Percentiles rank a stretch among this genome's conserved stretches.
Evolutionary conservation across 2,888 invertebrate species (phyloP).

Genomic region (Drosophila koepferae): DNA sequence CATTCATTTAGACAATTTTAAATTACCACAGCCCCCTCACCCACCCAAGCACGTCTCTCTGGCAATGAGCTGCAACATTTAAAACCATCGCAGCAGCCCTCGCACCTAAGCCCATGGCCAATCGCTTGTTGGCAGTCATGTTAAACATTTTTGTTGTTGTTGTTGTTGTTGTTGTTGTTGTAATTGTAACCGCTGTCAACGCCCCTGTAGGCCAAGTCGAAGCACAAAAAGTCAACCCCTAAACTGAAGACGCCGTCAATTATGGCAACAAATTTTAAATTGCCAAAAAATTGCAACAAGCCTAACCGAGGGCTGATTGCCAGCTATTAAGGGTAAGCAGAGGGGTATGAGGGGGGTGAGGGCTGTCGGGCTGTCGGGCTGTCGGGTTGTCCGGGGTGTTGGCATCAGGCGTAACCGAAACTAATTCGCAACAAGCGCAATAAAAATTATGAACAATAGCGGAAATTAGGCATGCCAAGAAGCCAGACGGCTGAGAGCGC

Average conservation of each 20-base stretch:
- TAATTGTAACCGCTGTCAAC: slow-evolving; percentile 71
- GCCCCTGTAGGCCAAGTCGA: slow-evolving; percentile 51
- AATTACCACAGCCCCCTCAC: neutral
- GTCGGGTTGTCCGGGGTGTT: neutral
- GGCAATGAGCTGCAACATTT: slow-evolving; percentile 51
- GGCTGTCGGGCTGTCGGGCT: neutral
- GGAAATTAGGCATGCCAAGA: slow-evolving; percentile 74
- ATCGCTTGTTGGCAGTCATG: slow-evolving; percentile 58
- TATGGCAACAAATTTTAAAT: slow-evolving; percentile 62
- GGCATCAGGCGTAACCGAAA: slow-evolving; percentile 77
- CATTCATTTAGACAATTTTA: neutral
- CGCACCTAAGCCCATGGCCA: neutral
- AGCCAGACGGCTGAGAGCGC: slow-evolving; percentile 13
- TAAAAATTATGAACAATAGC: slow-evolving; percentile 82
- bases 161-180: slow-evolving; percentile 16
- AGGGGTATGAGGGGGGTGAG: neutral
- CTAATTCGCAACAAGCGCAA: slow-evolving; percentile 83
- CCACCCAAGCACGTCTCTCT: slow-evolving; percentile 5
- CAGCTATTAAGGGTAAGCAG: neutral
- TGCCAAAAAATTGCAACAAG: slow-evolving; percentile 31
- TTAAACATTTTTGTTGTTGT: slow-evolving; percentile 48
- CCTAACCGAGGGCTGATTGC: neutral
- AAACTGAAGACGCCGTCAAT: slow-evolving; percentile 60
- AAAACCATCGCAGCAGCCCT: too few relatives aligned
- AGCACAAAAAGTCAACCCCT: slow-evolving; percentile 51